Conservation (phyloP, 2,113 vertebrate genomes). For the Ochotona curzoniae region DNA sequence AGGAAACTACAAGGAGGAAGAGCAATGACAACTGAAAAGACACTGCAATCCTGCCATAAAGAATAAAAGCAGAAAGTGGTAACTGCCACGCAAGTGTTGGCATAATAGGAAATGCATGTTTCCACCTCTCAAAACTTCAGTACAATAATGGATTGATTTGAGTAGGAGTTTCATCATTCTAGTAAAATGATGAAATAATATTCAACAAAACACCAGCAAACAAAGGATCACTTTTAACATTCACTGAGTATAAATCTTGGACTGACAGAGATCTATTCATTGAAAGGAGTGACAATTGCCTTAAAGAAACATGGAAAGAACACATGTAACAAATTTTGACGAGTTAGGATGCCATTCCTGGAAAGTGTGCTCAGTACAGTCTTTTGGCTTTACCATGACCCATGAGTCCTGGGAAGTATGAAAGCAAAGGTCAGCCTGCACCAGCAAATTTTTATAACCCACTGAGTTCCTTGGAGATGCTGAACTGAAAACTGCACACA, state of each 20-base stretch:
- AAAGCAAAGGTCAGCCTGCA: neutral
- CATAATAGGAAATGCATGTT: neutral
- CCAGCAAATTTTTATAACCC: neutral
- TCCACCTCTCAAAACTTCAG: neutral
- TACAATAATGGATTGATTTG: neutral
- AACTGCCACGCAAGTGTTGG: neutral
- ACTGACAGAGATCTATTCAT: slow-evolving; percentile 3
- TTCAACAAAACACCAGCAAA: slow-evolving; percentile 21
- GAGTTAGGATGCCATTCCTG: neutral
- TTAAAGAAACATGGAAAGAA: slow-evolving; percentile 19
- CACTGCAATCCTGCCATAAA: neutral
- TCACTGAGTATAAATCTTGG: neutral
- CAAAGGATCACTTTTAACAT: neutral
- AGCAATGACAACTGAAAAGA: slow-evolving; percentile 32
- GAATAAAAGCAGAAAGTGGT: slow-evolving; percentile 16
- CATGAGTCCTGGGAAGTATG: neutral
- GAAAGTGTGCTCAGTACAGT: neutral
- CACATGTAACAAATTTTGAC: neutral
- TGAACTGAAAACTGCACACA: neutral
- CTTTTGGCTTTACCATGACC: neutral
- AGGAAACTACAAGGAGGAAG: neutral
- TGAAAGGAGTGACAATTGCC: neutral
- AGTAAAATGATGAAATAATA: slow-evolving; percentile 46
- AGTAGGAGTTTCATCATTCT: neutral
- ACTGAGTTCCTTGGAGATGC: neutral